These are phyloP conservation scores for Chouioia cunea DNA, from an alignment of 2,888 invertebrate species.

Conservation along the genomic window DNA sequence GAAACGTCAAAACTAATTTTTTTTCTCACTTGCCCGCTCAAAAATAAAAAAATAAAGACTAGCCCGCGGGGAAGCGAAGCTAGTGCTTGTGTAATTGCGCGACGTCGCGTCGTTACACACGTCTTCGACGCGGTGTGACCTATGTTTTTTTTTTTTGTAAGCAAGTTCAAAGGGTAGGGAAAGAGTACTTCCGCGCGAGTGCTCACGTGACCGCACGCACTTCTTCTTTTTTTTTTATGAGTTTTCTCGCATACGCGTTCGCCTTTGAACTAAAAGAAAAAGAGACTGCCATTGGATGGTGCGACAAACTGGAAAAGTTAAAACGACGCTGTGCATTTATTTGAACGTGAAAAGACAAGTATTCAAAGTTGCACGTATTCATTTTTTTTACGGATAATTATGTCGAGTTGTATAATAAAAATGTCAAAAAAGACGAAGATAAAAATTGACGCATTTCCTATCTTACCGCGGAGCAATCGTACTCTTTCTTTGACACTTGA, in stretches of 20 bases:
- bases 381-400: no score
- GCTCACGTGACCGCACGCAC: slow-evolving; percentile 36
- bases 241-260: not conserved
- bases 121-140: slow-evolving; percentile 44
- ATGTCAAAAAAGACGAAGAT: no score
- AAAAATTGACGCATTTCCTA: no score
- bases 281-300: no score
- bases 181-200: slow-evolving; percentile 49
- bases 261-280: slow-evolving; percentile 5
- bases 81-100: slow-evolving; percentile 20
- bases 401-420: no score
- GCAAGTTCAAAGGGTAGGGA: slow-evolving; percentile 45
- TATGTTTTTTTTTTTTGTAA: not conserved
- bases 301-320: slow-evolving; percentile 19
- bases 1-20: no score
- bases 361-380: no score
- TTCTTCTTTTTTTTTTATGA: not conserved
- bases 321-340: not conserved
- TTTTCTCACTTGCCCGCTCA: no score
- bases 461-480: no score
- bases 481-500: no score
- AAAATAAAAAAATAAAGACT: not conserved
- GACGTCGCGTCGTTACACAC: slow-evolving; percentile 44
- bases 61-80: slow-evolving; percentile 19
- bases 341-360: no score